A percentile compares a stretch with the other conserved stretches of the same genome.
These are phyloP conservation scores for Boloria euphrosyne DNA, from an alignment of 2,888 invertebrate genomes.

Conservation along the genomic window DNA sequence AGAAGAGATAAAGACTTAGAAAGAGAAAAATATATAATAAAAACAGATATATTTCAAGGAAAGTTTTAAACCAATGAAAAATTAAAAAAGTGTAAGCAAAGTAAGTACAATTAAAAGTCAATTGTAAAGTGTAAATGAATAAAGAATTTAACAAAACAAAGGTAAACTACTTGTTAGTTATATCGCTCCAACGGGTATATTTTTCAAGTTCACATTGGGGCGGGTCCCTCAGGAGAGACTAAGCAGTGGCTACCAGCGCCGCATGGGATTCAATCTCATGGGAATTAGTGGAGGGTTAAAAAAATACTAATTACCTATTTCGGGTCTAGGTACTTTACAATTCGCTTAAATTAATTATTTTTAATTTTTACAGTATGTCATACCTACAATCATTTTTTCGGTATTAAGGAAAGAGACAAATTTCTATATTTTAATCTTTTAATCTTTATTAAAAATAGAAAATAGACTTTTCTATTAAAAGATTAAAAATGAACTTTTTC, in stretches of 20 bases:
- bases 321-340: neutral
- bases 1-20: no score
- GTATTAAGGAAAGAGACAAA: no score
- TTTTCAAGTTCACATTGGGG: constrained; percentile 64
- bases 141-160: neutral
- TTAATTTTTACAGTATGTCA: no score
- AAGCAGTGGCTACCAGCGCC: constrained; percentile 57
- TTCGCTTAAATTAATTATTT: neutral
- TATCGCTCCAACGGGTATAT: constrained; percentile 49
- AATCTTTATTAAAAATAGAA: no score
- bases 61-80: no score
- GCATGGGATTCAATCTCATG: constrained; percentile 81
- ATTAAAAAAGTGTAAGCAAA: no score
- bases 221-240: constrained; percentile 62
- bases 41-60: no score
- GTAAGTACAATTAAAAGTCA: neutral
- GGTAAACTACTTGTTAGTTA: constrained; percentile 26
- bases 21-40: no score
- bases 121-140: neutral
- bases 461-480: no score
- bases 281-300: constrained; percentile 71
- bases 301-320: constrained; percentile 48
- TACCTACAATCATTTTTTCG: no score
- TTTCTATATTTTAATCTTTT: no score
- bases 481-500: no score